Conservation (phyloP, 1,140 invertebrate species). For the Tyrophagus putrescentiae region DNA sequence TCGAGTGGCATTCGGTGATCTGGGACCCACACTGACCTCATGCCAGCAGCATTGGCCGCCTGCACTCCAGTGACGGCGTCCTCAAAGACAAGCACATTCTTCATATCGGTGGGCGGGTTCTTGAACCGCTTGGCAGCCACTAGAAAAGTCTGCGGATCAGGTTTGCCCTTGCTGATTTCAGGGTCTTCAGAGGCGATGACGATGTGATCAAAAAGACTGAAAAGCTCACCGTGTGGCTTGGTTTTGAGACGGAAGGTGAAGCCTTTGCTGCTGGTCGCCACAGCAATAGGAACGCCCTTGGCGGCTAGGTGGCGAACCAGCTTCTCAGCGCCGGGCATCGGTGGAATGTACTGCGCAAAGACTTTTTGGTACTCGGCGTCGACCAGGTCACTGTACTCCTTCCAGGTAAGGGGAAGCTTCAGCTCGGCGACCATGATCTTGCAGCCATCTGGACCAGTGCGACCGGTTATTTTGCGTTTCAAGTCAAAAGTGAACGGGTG, state of each 20-base stretch:
- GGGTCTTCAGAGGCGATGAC: slow-evolving; percentile 22
- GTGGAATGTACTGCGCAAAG: slow-evolving; percentile 3
- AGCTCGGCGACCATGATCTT: slow-evolving; percentile 5
- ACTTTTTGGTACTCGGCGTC: slow-evolving; percentile 5
- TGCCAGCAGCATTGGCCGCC: slow-evolving; percentile 18
- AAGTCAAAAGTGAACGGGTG: neutral
- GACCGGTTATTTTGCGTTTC: slow-evolving; percentile 11
- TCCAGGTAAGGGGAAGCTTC: slow-evolving; percentile 7
- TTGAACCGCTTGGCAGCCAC: slow-evolving; percentile 17
- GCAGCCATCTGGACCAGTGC: neutral
- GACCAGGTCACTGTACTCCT: slow-evolving; percentile 6
- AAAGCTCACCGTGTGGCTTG: slow-evolving; percentile 1
- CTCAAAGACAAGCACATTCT: slow-evolving; percentile 23
- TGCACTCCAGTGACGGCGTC: slow-evolving; percentile 22
- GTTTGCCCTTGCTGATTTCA: slow-evolving; percentile 24
- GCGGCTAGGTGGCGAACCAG: slow-evolving; percentile 19
- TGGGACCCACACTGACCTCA: slow-evolving; percentile 21
- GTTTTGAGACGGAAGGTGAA: slow-evolving; percentile 16
- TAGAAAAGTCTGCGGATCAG: slow-evolving; percentile 23
- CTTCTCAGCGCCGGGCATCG: slow-evolving; percentile 23
- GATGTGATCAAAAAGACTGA: slow-evolving; percentile 23
- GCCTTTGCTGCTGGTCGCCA: slow-evolving; percentile 18
- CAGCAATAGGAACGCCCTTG: slow-evolving; percentile 21
- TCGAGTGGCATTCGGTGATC: slow-evolving; percentile 16
- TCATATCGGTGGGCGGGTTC: slow-evolving; percentile 5